phyloP scores from a whole-genome alignment of 2,113 vertebrate species.

The Ardeotis arabs region DNA sequence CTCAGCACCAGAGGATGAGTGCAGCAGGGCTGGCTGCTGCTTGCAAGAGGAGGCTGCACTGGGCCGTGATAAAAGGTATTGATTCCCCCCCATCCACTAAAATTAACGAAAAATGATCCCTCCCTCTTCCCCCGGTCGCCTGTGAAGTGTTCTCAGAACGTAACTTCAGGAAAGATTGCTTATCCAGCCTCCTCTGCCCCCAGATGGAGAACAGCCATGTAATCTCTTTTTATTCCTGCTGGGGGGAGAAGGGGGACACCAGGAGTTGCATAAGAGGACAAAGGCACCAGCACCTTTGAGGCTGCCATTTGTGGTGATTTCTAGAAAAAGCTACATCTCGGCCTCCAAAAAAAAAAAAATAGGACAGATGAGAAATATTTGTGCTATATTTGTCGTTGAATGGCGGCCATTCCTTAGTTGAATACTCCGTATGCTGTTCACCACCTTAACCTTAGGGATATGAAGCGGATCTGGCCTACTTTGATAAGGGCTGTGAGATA shows the following conservation, averaged over 20 bases:
- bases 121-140: not conserved
- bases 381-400: constrained; percentile 53
- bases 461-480: constrained; percentile 67
- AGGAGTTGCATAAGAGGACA: constrained; percentile 12
- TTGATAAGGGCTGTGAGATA: constrained; percentile 61
- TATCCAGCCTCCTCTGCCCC: not conserved
- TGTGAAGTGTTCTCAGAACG: not conserved
- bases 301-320: not conserved
- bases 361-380: constrained; percentile 42
- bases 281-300: not conserved
- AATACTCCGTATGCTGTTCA: constrained; percentile 22
- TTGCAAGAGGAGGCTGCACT: not conserved
- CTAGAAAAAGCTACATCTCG: not conserved
- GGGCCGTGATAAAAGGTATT: not conserved
- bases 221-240: not conserved
- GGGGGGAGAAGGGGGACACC: not conserved
- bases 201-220: not conserved
- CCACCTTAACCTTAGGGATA: constrained; percentile 60
- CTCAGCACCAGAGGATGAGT: not conserved
- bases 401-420: constrained; percentile 25
- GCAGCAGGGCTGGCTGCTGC: not conserved
- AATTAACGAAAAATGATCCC: not conserved
- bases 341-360: not conserved
- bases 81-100: not conserved
- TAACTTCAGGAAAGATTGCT: not conserved